These are phyloP conservation scores for Equus przewalskii DNA, from an alignment of 2,113 vertebrate genomes.

Conservation along the genomic window DNA sequence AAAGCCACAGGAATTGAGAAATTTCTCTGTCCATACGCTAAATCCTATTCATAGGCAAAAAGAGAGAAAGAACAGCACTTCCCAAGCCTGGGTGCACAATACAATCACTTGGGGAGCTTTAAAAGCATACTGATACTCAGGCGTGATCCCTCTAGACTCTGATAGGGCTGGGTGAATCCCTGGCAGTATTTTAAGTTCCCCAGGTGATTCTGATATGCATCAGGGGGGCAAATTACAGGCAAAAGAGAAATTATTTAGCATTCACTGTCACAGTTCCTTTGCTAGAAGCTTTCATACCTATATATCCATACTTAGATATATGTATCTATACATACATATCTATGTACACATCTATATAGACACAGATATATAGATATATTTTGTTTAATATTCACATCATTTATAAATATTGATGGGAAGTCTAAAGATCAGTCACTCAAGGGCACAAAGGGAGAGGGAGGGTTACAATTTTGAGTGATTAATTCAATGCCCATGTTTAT, in stretches of 20 bases:
- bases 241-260: background rate
- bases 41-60: background rate
- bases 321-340: background rate
- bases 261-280: background rate
- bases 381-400: background rate
- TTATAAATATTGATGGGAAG: background rate
- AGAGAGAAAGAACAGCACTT: background rate
- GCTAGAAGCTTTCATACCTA: background rate
- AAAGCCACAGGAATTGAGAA: background rate
- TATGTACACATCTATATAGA: background rate
- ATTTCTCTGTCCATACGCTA: background rate
- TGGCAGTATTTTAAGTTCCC: background rate
- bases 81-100: background rate
- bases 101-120: background rate
- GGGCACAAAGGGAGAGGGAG: background rate
- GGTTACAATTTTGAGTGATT: background rate
- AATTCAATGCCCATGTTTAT: background rate
- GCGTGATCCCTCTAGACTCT: background rate
- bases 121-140: background rate
- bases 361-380: background rate
- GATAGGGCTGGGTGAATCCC: too few species aligned
- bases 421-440: background rate
- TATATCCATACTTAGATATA: background rate
- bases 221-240: fast-evolving
- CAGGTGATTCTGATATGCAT: background rate